phyloP scores from a whole-genome alignment of 1,140 invertebrate species.

The Drosophila paulistorum region DNA sequence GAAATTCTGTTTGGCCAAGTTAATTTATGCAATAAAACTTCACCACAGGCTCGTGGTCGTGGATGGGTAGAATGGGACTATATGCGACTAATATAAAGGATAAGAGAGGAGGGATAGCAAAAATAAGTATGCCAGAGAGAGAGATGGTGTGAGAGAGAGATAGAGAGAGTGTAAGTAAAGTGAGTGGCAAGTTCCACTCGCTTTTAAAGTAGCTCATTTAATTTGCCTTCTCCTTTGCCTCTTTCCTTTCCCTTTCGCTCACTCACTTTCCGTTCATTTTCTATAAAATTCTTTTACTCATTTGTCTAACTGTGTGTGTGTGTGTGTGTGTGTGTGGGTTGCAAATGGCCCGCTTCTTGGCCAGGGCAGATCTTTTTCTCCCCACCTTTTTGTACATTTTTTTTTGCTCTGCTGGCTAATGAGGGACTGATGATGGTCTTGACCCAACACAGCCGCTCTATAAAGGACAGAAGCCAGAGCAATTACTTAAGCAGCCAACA shows the following conservation, averaged over 20 bases:
- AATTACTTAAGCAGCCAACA: conserved; percentile 28
- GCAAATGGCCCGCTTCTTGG: conserved; percentile 18
- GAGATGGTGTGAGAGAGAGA: not conserved
- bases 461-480: conserved; percentile 11
- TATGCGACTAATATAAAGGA: conserved; percentile 9
- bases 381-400: not conserved
- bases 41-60: conserved; percentile 16
- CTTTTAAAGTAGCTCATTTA: conserved; percentile 45
- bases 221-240: conserved; percentile 22
- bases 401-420: conserved; percentile 31
- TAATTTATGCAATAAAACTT: conserved; percentile 62
- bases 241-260: conserved; percentile 17
- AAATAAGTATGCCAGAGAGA: not conserved
- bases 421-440: conserved; percentile 59
- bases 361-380: not conserved
- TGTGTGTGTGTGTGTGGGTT: conserved; percentile 7
- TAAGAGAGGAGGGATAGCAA: not conserved
- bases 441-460: conserved; percentile 36
- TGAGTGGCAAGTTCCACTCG: not conserved
- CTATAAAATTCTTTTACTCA: conserved; percentile 48
- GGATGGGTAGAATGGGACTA: not conserved
- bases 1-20: conserved; percentile 59
- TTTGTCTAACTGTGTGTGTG: conserved; percentile 19
- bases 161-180: not conserved
- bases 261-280: conserved; percentile 26